These are phyloP conservation scores for Cephonodes hylas DNA, from an alignment of 2,888 invertebrate species.

Conservation along the genomic window DNA sequence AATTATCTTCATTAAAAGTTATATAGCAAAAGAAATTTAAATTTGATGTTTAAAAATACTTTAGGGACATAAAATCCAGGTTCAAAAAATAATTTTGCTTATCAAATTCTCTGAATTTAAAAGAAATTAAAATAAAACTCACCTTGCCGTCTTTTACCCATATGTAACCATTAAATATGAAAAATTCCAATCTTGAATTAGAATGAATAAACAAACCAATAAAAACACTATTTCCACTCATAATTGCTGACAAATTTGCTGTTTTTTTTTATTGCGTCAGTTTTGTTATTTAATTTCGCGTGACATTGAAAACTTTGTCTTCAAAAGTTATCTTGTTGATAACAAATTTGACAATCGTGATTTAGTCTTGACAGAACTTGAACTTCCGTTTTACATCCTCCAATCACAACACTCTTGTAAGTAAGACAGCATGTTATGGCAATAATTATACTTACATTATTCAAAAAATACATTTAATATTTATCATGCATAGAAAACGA, in stretches of 20 bases:
- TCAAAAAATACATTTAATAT: too few species aligned
- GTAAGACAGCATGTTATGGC: too few species aligned
- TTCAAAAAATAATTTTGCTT: too few species aligned
- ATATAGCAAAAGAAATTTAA: too few species aligned
- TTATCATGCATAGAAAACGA: too few species aligned
- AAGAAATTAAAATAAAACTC: constrained; percentile 25
- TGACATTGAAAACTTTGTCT: not conserved
- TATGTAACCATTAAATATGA: constrained; percentile 76
- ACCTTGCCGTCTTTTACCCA: constrained; percentile 82
- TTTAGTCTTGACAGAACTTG: not conserved
- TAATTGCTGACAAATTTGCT: too few species aligned
- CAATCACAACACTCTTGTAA: too few species aligned
- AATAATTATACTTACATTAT: too few species aligned
- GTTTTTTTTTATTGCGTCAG: constrained; percentile 17
- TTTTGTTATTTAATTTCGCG: not conserved
- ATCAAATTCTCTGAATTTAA: not conserved
- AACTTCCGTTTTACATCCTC: not conserved
- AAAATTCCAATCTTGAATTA: constrained; percentile 40
- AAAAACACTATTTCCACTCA: constrained; percentile 45
- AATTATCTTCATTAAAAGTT: too few species aligned
- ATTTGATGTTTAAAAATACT: too few species aligned
- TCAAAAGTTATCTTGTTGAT: not conserved
- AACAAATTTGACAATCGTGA: not conserved
- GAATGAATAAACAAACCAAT: constrained; percentile 56
- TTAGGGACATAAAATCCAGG: too few species aligned